phyloP scores from a whole-genome alignment of 2,888 invertebrate species.

The Ischnus inquisitorius region DNA sequence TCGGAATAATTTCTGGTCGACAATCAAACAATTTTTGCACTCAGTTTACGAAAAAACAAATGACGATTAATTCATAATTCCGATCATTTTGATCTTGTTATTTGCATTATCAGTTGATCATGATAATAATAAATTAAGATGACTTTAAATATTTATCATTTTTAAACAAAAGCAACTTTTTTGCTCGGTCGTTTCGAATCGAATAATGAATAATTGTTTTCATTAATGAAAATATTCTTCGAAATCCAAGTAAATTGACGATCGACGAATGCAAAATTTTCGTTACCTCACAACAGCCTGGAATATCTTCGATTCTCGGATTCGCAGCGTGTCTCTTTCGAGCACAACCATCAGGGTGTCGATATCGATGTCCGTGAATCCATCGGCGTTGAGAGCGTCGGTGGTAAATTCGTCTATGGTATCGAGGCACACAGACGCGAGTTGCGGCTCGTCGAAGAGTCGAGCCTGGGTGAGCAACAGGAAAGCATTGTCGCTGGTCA shows the following conservation, averaged over 20 bases:
- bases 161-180: too few species aligned
- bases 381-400: conserved; percentile 92
- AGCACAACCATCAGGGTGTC: conserved; percentile 92
- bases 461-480: conserved; percentile 92
- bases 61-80: too few species aligned
- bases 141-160: too few species aligned
- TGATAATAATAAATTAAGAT: too few species aligned
- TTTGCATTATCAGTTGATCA: too few species aligned
- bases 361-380: conserved; percentile 93
- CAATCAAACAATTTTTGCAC: background rate
- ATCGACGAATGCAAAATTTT: background rate
- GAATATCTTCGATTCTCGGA: conserved; percentile 92
- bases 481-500: conserved; percentile 94
- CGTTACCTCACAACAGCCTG: conserved; percentile 88
- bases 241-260: conserved; percentile 19
- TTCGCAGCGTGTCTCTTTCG: conserved; percentile 92
- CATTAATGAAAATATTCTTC: background rate
- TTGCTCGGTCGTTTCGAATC: too few species aligned
- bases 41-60: background rate
- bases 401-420: conserved; percentile 94
- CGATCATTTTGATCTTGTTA: too few species aligned
- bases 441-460: conserved; percentile 93
- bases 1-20: background rate
- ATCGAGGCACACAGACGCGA: conserved; percentile 93
- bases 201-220: too few species aligned